Base-by-base conservation (phyloP, 2,888 invertebrate species). In the Crepidodera aurea region DNA sequence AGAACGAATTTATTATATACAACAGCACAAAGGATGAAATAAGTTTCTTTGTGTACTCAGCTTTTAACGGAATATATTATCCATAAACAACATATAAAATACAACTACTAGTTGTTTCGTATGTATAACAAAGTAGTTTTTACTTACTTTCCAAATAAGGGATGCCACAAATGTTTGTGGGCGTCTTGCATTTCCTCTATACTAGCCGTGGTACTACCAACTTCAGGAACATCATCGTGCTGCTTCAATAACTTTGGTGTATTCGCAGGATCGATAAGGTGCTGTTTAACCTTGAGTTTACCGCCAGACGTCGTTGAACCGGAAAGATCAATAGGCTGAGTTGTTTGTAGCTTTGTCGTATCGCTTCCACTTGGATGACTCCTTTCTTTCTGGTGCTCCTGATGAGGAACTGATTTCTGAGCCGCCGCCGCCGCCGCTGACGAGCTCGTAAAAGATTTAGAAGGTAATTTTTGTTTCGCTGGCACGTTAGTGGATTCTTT, bases 71-170 rank as follows among this genome's bases (percentile, higher is more conserved):
- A 22, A 4, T 22, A 22, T 22, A 22, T 22, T 22, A 6, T 2
- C 32, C 8, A 32, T 32, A 32, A 32, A 8, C 8, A n/a, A 32
- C 32, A n/a, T 22, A 22, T 4, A 22, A 22, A 6, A 22, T 6
- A 32, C 32, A 32, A 32, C 32, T 32, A 32, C 32, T 32, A n/a
- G 32, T 32, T 32, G 12, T 34, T 12, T 34, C 2, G 34, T 34
- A 34, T 13, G 18, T 18, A 18, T 8, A 40, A 18, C 10, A 40
- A 40, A 40, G 18, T 18, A 1, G 32, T 39, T 34, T n/a, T n/a
- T 71, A 85, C 87, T 89, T 83, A 93, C 92, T 91, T 92, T 85
- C 92, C 90, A 80, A 93, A 93, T 50, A 93, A 84, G 56, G 93
- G 93, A 83, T 93, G 92, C 93, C 93, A 93, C 51, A 93, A 83